phyloP scores from a whole-genome alignment of 2,113 vertebrate species.

The Athene noctua region DNA sequence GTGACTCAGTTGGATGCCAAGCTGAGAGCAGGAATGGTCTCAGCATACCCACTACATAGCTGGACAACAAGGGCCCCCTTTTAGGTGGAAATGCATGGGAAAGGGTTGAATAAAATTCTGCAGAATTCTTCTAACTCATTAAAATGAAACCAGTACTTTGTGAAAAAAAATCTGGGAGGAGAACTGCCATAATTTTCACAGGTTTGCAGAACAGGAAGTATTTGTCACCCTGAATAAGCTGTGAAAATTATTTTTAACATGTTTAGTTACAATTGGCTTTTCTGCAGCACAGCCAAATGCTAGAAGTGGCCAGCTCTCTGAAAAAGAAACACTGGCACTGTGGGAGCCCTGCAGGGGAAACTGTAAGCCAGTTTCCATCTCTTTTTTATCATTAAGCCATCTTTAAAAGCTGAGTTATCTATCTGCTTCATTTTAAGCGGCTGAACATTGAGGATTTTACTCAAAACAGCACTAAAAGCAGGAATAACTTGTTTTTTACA shows the following conservation, averaged over 20 bases:
- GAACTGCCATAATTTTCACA: background rate
- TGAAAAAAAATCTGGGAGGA: background rate
- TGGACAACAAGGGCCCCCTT: background rate
- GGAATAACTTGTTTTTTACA: background rate
- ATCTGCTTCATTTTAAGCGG: background rate
- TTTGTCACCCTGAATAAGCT: background rate
- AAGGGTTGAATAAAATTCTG: background rate
- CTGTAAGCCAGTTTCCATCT: background rate
- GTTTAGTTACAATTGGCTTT: conserved; percentile 7
- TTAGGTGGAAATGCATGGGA: background rate
- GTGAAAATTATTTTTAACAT: background rate
- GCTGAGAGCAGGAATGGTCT: background rate
- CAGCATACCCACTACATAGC: background rate
- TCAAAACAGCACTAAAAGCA: background rate
- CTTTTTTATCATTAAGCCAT: background rate
- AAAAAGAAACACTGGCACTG: background rate
- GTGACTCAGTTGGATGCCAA: background rate
- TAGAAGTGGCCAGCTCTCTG: background rate
- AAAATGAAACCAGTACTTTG: background rate
- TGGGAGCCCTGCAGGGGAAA: background rate
- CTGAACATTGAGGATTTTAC: background rate
- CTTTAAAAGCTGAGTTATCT: background rate
- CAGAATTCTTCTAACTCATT: background rate
- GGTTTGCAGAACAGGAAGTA: background rate
- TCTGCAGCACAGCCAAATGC: background rate